Conservation (phyloP, 2,113 vertebrate species). For the Hipposideros armiger region DNA sequence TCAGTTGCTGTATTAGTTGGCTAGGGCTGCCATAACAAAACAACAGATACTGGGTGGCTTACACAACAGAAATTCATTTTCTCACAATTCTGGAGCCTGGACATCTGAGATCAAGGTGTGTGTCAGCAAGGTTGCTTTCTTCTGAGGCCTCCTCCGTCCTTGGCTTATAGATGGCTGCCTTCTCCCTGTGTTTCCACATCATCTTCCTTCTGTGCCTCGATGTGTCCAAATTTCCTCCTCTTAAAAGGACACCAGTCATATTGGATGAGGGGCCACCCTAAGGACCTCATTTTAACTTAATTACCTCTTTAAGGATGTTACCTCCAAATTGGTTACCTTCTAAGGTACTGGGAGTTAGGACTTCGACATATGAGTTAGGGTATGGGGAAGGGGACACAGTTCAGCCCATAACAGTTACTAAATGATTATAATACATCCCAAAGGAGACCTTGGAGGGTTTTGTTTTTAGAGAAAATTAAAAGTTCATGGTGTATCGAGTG, state of each 20-base stretch:
- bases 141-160: background rate
- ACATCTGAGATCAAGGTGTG: background rate
- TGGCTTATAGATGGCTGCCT: background rate
- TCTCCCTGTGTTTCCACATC: rapidly evolving
- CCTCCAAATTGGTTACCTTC: background rate
- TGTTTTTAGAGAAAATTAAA: background rate
- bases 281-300: background rate
- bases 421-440: background rate
- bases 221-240: background rate
- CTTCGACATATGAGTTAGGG: background rate
- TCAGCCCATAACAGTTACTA: background rate
- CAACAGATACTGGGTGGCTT: background rate
- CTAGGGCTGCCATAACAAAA: background rate
- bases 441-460: background rate
- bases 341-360: background rate
- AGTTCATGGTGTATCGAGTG: background rate
- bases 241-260: background rate
- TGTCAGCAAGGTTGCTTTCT: background rate
- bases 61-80: background rate
- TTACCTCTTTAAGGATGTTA: background rate
- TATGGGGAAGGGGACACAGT: rapidly evolving
- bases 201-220: background rate
- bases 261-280: background rate
- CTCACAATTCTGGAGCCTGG: background rate
- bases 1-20: background rate